phyloP scores from a whole-genome alignment of 2,797 vertebrate species.

The Sebastes iracundus region DNA sequence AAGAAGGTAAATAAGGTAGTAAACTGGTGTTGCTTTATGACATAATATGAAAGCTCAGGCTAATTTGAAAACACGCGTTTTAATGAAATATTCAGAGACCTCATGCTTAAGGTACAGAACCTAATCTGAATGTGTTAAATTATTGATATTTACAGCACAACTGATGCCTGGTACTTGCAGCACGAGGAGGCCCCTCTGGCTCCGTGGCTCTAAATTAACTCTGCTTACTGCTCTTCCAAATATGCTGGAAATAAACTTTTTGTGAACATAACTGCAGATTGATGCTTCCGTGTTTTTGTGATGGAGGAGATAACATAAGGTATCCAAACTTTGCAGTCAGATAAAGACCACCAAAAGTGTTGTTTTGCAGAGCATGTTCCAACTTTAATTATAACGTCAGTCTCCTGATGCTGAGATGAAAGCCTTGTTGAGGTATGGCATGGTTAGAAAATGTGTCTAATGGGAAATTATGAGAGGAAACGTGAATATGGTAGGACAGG shows the following conservation, averaged over 20 bases:
- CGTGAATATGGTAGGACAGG: not conserved
- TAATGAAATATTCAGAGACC: constrained; percentile 94
- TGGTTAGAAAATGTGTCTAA: not conserved
- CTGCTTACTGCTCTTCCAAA: not conserved
- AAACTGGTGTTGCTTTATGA: constrained; percentile 35
- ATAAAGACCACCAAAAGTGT: not conserved
- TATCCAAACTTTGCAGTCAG: not conserved
- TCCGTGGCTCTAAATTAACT: constrained; percentile 26
- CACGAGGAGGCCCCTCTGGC: constrained; percentile 25
- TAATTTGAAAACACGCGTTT: constrained; percentile 79
- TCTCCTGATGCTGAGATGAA: constrained; percentile 54
- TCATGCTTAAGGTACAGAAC: constrained; percentile 89
- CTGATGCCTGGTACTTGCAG: constrained; percentile 38
- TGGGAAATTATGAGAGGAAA: constrained; percentile 29
- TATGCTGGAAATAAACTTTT: not conserved
- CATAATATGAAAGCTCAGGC: constrained; percentile 51
- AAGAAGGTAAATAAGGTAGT: constrained; percentile 23
- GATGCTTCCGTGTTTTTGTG: not conserved
- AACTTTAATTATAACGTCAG: constrained; percentile 28
- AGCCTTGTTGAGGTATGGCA: constrained; percentile 32
- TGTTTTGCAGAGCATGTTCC: not conserved
- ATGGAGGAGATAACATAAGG: not conserved
- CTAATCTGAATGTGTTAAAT: constrained; percentile 94
- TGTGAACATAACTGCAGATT: not conserved
- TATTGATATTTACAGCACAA: constrained; percentile 87